phyloP scores from a whole-genome alignment of 2,888 invertebrate species.

The Nezara viridula region DNA sequence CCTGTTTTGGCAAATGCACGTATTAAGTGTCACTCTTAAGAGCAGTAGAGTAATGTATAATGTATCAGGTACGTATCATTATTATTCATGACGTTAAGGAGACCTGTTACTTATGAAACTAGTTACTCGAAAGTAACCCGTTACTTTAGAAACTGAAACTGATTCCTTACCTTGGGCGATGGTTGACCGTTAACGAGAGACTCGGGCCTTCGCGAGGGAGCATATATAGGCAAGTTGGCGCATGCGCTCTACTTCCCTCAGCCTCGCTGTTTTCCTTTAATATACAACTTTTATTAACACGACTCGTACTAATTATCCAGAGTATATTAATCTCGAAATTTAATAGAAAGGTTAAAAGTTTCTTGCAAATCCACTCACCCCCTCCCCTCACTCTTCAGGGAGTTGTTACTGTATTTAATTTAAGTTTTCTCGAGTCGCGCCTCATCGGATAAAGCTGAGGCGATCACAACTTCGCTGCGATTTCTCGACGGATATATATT shows the following conservation, averaged over 20 bases:
- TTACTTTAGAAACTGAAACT: neutral
- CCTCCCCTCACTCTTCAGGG: neutral
- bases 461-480: neutral
- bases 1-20: neutral
- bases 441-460: neutral
- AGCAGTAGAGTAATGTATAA: neutral
- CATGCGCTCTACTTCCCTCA: neutral
- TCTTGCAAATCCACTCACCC: neutral
- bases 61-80: neutral
- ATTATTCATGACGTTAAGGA: neutral
- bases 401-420: neutral
- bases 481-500: neutral
- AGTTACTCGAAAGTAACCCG: neutral
- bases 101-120: neutral
- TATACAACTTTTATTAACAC: slow-evolving; percentile 11
- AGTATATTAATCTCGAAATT: neutral
- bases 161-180: neutral
- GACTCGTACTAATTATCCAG: neutral
- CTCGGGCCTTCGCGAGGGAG: neutral
- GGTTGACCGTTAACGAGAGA: slow-evolving; percentile 33
- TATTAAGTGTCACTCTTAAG: slow-evolving; percentile 26
- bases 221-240: neutral
- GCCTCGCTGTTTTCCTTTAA: neutral
- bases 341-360: slow-evolving; percentile 27
- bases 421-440: neutral